These are phyloP conservation scores for Hypsopygia costalis DNA, from an alignment of 2,888 invertebrate species.

Conservation along the genomic window DNA sequence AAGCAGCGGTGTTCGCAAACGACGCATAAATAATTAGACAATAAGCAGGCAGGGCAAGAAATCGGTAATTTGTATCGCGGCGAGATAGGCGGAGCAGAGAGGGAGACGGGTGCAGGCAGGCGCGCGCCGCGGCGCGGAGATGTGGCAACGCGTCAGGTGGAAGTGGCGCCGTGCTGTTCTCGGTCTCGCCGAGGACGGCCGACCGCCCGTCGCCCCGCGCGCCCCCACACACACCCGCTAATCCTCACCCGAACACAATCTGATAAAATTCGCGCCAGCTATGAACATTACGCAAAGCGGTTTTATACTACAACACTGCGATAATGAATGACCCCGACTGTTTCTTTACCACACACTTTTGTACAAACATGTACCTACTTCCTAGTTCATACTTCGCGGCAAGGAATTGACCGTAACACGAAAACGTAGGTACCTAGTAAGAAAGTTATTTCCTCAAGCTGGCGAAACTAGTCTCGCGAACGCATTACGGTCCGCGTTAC, in stretches of 20 bases:
- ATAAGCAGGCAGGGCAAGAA: conserved; percentile 76
- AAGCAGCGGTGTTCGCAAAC: conserved; percentile 61
- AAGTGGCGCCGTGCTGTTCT: conserved; percentile 68
- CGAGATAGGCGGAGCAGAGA: conserved; percentile 70
- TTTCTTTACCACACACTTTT: conserved; percentile 47
- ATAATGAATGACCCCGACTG: conserved; percentile 71
- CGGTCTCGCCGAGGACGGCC: conserved; percentile 60
- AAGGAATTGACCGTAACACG: conserved; percentile 48
- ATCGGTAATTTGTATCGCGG: conserved; percentile 76
- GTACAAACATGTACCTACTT: conserved; percentile 53
- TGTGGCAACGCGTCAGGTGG: conserved; percentile 80
- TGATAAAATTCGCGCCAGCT: conserved; percentile 80
- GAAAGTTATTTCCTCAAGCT: conserved; percentile 79
- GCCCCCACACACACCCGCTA: conserved; percentile 54
- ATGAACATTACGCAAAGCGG: conserved; percentile 77
- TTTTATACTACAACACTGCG: conserved; percentile 65
- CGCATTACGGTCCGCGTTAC: conserved; percentile 76
- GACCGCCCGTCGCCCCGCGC: conserved; percentile 50
- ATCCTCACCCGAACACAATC: conserved; percentile 76
- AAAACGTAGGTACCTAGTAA: conserved; percentile 65
- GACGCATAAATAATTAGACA: conserved; percentile 78
- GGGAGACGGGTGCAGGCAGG: conserved; percentile 67
- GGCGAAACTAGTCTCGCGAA: conserved; percentile 78
- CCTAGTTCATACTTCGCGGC: conserved; percentile 47
- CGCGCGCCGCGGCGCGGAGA: conserved; percentile 67